Evolutionary conservation across 1,140 invertebrate genomes (phyloP).

Genomic region (Solenopsis fugax): DNA sequence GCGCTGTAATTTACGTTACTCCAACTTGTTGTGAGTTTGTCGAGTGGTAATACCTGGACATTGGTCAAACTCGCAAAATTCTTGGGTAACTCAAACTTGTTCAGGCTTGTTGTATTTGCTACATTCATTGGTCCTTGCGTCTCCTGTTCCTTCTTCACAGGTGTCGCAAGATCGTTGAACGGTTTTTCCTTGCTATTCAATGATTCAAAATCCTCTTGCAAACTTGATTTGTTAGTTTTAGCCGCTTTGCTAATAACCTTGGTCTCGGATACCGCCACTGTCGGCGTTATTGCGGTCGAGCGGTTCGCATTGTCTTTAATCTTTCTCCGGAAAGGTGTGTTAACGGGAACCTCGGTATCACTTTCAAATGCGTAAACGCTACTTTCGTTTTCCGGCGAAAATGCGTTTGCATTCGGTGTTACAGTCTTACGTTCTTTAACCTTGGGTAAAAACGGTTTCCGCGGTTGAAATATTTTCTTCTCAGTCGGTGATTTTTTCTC

Average conservation of each 20-base stretch:
- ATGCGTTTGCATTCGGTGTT: conserved; percentile 87
- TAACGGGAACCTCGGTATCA: conserved; percentile 87
- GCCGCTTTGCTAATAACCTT: conserved; percentile 12
- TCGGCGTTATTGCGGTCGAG: not conserved
- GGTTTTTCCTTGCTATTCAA: conserved; percentile 16
- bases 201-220: conserved; percentile 23
- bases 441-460: conserved; percentile 87
- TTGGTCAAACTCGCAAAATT: conserved; percentile 82
- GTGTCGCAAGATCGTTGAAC: not conserved
- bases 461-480: conserved; percentile 87
- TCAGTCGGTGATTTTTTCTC: conserved; percentile 82
- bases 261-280: not conserved
- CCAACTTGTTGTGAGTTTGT: conserved; percentile 84
- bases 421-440: conserved; percentile 85
- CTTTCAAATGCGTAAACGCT: conserved; percentile 91
- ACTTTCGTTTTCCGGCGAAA: conserved; percentile 90
- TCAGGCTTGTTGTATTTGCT: conserved; percentile 58
- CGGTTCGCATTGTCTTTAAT: conserved; percentile 60
- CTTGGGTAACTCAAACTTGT: conserved; percentile 82
- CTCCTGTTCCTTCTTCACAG: conserved; percentile 35
- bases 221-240: conserved; percentile 6
- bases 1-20: conserved; percentile 85
- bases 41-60: conserved; percentile 83
- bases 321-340: conserved; percentile 88
- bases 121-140: conserved; percentile 13